phyloP scores from a whole-genome alignment of 2,888 invertebrate species.

The Melipona beecheii region DNA sequence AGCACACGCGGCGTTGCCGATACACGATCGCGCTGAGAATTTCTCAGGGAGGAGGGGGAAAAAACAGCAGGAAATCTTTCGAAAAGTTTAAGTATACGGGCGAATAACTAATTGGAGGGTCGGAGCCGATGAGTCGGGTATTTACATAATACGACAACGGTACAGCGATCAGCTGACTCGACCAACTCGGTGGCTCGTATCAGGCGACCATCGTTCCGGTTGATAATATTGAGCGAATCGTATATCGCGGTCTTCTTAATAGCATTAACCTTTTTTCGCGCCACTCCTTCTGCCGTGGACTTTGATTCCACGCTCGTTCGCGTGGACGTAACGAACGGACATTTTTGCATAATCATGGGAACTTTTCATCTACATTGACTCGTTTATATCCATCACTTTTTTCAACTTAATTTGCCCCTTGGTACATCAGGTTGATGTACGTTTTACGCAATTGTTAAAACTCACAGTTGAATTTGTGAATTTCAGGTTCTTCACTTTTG shows the following conservation, averaged over 20 bases:
- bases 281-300: slow-evolving; percentile 26
- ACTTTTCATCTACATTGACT: too few relatives aligned
- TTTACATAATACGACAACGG: slow-evolving; percentile 73
- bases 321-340: too few relatives aligned
- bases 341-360: too few relatives aligned
- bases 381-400: too few relatives aligned
- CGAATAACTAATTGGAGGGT: slow-evolving; percentile 73
- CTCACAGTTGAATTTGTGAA: too few relatives aligned
- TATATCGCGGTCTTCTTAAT: slow-evolving; percentile 67
- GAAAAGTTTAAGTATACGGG: slow-evolving; percentile 56
- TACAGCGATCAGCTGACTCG: slow-evolving; percentile 67
- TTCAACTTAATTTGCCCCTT: too few relatives aligned
- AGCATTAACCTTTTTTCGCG: slow-evolving; percentile 61
- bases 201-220: slow-evolving; percentile 51
- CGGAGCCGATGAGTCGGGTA: slow-evolving; percentile 68
- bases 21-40: slow-evolving; percentile 55
- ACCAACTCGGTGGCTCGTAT: slow-evolving; percentile 26
- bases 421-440: too few relatives aligned
- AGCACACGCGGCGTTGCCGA: slow-evolving; percentile 37
- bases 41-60: slow-evolving; percentile 15
- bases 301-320: slow-evolving; percentile 41
- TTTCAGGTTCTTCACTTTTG: too few relatives aligned
- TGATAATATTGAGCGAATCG: slow-evolving; percentile 70
- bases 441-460: too few relatives aligned
- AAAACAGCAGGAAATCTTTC: slow-evolving; percentile 55